phyloP scores from a whole-genome alignment of 1,140 invertebrate species.

The Scaptomyza pallida region DNA sequence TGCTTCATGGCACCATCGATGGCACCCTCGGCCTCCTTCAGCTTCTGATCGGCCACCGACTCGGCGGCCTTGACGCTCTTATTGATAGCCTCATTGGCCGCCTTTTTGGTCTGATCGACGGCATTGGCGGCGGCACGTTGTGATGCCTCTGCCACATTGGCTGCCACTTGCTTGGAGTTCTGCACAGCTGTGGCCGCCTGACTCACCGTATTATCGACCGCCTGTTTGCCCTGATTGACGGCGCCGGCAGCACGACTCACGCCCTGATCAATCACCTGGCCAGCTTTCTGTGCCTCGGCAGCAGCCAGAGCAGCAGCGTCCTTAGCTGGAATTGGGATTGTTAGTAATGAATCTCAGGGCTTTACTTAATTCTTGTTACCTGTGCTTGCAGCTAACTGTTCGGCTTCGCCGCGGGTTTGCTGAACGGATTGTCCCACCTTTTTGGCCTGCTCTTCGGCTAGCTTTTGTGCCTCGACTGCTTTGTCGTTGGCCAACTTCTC shows the following conservation, averaged over 20 bases:
- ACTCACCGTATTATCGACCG: constrained; percentile 73
- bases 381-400: constrained; percentile 85
- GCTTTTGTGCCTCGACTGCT: constrained; percentile 85
- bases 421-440: constrained; percentile 86
- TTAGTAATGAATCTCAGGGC: too few relatives aligned
- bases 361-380: too few relatives aligned
- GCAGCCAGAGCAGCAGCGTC: constrained; percentile 76
- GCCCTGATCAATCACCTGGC: constrained; percentile 70
- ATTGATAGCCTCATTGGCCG: constrained; percentile 83
- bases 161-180: constrained; percentile 79
- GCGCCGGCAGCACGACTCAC: constrained; percentile 69
- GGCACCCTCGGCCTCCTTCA: constrained; percentile 78
- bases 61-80: constrained; percentile 83
- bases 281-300: constrained; percentile 78
- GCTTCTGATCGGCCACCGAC: constrained; percentile 76
- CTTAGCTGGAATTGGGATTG: constrained; percentile 57
- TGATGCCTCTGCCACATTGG: constrained; percentile 76
- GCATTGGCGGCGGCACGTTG: constrained; percentile 77
- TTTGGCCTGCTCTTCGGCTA: constrained; percentile 86
- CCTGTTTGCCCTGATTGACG: constrained; percentile 74
- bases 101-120: constrained; percentile 83
- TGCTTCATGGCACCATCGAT: constrained; percentile 79
- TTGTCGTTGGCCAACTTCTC: constrained; percentile 86
- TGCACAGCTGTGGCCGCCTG: constrained; percentile 67
- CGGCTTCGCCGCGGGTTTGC: constrained; percentile 84